Evolutionary conservation across 2,797 vertebrate genomes (phyloP).

Genomic region (Otolemur crassicaudatus): DNA sequence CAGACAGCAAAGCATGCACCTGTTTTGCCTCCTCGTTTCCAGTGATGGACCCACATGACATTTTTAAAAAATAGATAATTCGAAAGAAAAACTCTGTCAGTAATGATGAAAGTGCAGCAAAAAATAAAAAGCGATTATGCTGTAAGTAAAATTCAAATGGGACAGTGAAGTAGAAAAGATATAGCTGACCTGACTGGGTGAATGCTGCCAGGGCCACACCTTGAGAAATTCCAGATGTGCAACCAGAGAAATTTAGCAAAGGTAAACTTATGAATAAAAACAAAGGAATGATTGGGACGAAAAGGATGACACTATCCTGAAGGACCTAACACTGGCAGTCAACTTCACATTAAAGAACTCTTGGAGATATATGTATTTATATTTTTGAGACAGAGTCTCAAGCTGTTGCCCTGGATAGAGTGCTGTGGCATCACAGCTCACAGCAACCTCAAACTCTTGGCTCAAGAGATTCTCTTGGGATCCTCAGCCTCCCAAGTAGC

Average conservation of each 20-base stretch:
- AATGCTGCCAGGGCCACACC: neutral
- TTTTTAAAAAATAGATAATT: conserved; percentile 18
- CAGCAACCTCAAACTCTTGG: too few relatives aligned
- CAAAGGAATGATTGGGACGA: neutral
- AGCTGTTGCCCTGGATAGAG: too few relatives aligned
- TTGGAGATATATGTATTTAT: neutral
- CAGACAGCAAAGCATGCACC: neutral
- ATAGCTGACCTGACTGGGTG: neutral
- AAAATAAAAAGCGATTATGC: neutral
- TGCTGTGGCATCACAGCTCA: too few relatives aligned
- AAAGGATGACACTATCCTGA: neutral
- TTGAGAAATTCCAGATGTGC: neutral
- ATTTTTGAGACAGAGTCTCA: too few relatives aligned
- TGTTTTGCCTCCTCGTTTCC: neutral
- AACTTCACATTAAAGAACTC: neutral
- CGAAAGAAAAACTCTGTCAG: neutral
- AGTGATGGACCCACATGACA: neutral
- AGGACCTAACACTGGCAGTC: neutral
- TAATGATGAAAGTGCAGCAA: neutral
- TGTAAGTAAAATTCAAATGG: neutral
- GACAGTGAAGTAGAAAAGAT: neutral
- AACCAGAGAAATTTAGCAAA: neutral
- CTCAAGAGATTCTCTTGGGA: too few relatives aligned
- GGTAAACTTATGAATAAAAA: neutral
- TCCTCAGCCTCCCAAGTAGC: too few relatives aligned